These are phyloP conservation scores for Nasalis larvatus DNA, from an alignment of 2,113 vertebrate species.

Conservation along the genomic window DNA sequence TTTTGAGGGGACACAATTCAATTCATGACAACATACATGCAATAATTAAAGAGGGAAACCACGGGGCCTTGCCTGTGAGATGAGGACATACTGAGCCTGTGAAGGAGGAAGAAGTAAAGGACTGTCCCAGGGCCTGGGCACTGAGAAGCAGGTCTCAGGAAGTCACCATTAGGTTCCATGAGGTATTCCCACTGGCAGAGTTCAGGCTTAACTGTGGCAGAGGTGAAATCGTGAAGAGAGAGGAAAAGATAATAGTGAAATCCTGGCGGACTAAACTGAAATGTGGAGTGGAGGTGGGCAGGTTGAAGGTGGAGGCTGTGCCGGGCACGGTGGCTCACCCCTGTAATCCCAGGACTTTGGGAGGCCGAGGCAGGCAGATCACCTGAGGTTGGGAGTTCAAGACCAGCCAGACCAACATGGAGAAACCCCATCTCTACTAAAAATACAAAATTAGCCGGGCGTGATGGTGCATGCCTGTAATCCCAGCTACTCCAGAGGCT, in stretches of 20 bases:
- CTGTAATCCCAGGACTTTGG: too few relatives aligned
- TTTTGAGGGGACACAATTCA: background rate
- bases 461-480: too few relatives aligned
- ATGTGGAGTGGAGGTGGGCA: background rate
- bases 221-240: background rate
- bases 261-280: background rate
- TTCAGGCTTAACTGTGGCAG: background rate
- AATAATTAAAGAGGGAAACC: background rate
- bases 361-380: too few relatives aligned
- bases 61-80: background rate
- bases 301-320: background rate
- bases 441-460: too few relatives aligned
- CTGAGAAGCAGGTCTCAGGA: background rate
- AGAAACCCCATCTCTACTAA: too few relatives aligned
- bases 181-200: background rate
- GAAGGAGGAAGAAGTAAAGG: background rate
- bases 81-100: background rate
- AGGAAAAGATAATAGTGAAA: background rate
- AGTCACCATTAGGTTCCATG: background rate
- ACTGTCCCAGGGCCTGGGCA: background rate
- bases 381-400: too few relatives aligned
- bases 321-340: too few relatives aligned
- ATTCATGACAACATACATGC: background rate
- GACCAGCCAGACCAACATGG: too few relatives aligned
- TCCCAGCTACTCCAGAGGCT: too few relatives aligned